phyloP scores from a whole-genome alignment of 2,113 vertebrate genomes.

The Corvus cornix region DNA sequence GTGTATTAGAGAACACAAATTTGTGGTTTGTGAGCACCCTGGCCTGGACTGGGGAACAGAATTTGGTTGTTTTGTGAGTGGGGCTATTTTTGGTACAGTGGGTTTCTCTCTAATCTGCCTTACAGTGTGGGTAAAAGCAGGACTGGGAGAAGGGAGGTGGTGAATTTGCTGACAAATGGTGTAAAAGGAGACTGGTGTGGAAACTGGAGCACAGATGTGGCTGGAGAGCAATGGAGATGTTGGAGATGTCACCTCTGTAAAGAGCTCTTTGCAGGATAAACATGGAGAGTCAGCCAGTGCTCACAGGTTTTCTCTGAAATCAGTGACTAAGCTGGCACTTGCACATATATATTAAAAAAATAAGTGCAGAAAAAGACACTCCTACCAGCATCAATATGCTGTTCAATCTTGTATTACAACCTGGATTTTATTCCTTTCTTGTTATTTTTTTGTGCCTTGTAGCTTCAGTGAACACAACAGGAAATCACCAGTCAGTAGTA shows the following conservation, averaged over 20 bases:
- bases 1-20: neutral
- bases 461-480: neutral
- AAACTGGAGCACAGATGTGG: neutral
- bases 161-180: neutral
- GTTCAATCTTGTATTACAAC: slow-evolving; percentile 11
- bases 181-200: neutral
- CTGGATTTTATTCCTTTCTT: slow-evolving; percentile 6
- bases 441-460: neutral
- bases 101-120: neutral
- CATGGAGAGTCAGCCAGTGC: neutral
- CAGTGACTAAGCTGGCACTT: neutral
- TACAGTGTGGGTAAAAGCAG: neutral
- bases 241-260: neutral
- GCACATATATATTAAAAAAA: neutral
- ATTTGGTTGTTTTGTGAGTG: neutral
- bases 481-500: neutral
- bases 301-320: neutral
- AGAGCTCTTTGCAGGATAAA: neutral
- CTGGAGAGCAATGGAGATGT: neutral
- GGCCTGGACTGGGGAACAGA: fast-evolving
- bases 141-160: neutral
- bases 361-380: neutral
- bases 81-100: neutral
- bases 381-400: neutral
- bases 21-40: neutral